Conservation (phyloP, 2,797 vertebrate species). For the Myiothlypis chrysogaster region DNA sequence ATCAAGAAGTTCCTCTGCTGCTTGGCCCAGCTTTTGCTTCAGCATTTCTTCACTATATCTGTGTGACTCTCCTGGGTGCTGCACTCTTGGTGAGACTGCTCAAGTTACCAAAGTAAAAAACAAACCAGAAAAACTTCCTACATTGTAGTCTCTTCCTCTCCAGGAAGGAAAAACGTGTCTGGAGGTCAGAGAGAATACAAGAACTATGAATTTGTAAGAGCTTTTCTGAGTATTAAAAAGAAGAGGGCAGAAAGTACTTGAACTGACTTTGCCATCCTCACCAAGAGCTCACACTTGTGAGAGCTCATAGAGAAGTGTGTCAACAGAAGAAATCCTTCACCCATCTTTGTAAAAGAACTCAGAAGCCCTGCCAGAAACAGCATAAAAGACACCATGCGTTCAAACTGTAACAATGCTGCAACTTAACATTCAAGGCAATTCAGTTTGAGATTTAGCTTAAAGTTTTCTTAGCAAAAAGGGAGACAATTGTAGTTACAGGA, state of each 20-base stretch:
- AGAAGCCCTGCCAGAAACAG: neutral
- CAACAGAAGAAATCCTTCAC: neutral
- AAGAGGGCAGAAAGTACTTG: neutral
- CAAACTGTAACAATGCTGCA: neutral
- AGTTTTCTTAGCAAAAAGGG: neutral
- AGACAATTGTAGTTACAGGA: neutral
- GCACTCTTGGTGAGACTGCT: neutral
- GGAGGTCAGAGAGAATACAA: neutral
- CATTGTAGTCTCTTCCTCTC: neutral
- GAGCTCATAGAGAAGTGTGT: rapidly evolving
- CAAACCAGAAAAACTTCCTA: neutral
- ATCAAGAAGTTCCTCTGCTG: neutral
- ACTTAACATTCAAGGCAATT: neutral
- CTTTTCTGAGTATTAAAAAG: neutral
- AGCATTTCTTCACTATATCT: neutral
- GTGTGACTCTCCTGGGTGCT: rapidly evolving
- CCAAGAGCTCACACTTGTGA: neutral
- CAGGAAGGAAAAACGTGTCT: neutral
- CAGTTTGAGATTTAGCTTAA: neutral
- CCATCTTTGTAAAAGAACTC: neutral
- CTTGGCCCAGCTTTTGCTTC: neutral
- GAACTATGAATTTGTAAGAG: neutral
- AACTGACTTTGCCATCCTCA: neutral
- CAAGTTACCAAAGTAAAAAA: neutral
- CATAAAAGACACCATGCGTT: rapidly evolving